phyloP scores from a whole-genome alignment of 37 sponge, comb jelly and placozoan genomes.

The Eunapius fragilis region DNA sequence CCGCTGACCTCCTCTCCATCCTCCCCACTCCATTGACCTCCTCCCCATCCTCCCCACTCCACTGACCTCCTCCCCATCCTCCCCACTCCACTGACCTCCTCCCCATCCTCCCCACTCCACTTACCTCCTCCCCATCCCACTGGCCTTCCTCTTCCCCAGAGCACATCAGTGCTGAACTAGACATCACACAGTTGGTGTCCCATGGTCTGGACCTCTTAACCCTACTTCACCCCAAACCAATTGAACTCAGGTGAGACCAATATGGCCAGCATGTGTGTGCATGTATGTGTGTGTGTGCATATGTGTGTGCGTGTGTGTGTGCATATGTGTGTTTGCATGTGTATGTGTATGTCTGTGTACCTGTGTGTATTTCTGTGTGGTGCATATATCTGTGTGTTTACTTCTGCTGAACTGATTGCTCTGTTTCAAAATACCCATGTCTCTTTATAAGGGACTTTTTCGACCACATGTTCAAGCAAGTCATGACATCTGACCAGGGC shows the following conservation, averaged over 20 bases:
- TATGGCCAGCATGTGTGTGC: background rate
- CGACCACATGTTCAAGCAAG: conserved; percentile 53
- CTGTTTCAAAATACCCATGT: background rate
- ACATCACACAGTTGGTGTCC: conserved; percentile 52
- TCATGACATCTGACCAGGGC: conserved; percentile 29
- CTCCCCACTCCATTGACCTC: no score
- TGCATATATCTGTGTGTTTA: background rate
- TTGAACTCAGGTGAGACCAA: conserved; percentile 36
- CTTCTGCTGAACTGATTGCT: background rate
- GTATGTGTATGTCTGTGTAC: no score
- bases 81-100: background rate
- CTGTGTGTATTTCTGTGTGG: no score
- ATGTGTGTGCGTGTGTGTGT: no score
- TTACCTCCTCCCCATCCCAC: no score
- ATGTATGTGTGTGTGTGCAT: no score
- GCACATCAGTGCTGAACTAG: conserved; percentile 48
- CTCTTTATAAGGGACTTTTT: conserved; percentile 37
- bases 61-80: no score
- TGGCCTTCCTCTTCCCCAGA: no score
- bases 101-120: no score
- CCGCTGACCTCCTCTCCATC: no score
- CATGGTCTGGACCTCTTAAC: conserved; percentile 74
- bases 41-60: no score
- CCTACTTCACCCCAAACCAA: conserved; percentile 8
- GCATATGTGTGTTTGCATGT: no score